Evolutionary conservation across 2,888 invertebrate genomes (phyloP), one percentile per base, ranked within the genome.

Genomic region (Mechanitis mazaeus): DNA sequence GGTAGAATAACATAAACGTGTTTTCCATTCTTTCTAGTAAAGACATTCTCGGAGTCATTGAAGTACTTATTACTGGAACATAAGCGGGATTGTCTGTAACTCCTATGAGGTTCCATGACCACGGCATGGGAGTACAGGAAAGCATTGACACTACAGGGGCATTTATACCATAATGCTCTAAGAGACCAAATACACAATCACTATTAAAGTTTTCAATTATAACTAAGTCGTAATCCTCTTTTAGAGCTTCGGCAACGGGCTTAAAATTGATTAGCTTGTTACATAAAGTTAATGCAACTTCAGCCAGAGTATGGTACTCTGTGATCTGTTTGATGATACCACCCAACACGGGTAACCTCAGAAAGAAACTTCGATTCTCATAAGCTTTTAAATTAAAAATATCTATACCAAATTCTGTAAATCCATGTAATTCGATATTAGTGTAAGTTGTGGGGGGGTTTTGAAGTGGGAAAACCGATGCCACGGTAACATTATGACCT

Each of bases 161-260:
- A 58, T 90, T 83, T 61, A 83, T 69, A 1, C 80, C 81, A 68
- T 93, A 85, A 38, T 91, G 74, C 74, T 93, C 87, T 0, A 90
- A 87, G 58, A 94, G 78, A 0, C 92, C 93, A 56, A 93, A 76
- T 78, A 93, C 91, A 64, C 94, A 94, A 69, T 94, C 93, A 45
- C 92, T 91, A 68, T 91, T 92, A 68, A 94, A 94, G 66, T 91
- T 87, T 75, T 94, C 94, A 33, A 92, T 85, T 6, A 94, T 75
- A 9, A 94, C 78, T 11, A 93, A 72, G 73, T 95, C 94, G 68
- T 93, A 94, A n/a, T 87, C 80, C 45, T 77, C 77, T 65, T 81
- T 77, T 68, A 90, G 64, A 9, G 80, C 81, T 9, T 84, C 83
- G 1, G 76, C 72, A 42, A 90, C 66, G 2, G 88, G 82, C 9